These are phyloP conservation scores for Drosophila cardini DNA, from an alignment of 1,140 invertebrate species.

Conservation along the genomic window DNA sequence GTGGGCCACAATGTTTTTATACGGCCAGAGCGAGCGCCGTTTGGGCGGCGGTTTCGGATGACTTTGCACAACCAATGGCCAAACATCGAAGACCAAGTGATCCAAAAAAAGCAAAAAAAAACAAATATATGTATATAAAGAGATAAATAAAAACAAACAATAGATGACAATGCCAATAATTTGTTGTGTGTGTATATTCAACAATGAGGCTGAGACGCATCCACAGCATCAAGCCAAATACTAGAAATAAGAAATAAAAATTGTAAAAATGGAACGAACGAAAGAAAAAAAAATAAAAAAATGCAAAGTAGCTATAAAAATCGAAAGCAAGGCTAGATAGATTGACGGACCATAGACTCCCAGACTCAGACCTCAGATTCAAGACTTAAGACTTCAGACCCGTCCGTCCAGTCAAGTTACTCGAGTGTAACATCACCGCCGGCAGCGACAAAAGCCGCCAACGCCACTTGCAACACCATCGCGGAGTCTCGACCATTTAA, in stretches of 20 bases:
- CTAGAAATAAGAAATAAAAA: conserved; percentile 55
- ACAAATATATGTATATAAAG: too few species aligned
- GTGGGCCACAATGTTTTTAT: conserved; percentile 81
- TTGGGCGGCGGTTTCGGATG: conserved; percentile 81
- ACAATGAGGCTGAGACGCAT: conserved; percentile 60
- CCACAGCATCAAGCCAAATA: conserved; percentile 46
- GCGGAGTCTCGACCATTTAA: conserved; percentile 6
- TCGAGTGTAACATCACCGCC: conserved; percentile 63
- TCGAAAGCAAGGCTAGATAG: conserved; percentile 50
- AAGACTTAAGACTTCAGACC: background rate
- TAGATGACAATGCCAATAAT: conserved; percentile 71
- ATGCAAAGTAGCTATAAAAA: conserved; percentile 68
- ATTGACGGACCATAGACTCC: conserved; percentile 3
- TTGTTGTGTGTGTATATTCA: conserved; percentile 59
- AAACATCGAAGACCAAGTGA: conserved; percentile 41
- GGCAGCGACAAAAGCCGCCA: conserved; percentile 28
- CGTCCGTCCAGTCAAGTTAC: conserved; percentile 42
- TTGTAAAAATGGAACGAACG: too few species aligned
- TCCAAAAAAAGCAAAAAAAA: conserved; percentile 46
- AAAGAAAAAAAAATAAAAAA: conserved; percentile 43
- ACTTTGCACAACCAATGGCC: conserved; percentile 63
- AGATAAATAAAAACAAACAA: conserved; percentile 44
- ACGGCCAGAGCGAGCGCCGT: conserved; percentile 76
- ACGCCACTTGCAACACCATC: conserved; percentile 65
- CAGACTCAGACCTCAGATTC: conserved; percentile 2